Evolutionary conservation across 2,888 invertebrate species (phyloP).

Genomic region (Thera britannica): DNA sequence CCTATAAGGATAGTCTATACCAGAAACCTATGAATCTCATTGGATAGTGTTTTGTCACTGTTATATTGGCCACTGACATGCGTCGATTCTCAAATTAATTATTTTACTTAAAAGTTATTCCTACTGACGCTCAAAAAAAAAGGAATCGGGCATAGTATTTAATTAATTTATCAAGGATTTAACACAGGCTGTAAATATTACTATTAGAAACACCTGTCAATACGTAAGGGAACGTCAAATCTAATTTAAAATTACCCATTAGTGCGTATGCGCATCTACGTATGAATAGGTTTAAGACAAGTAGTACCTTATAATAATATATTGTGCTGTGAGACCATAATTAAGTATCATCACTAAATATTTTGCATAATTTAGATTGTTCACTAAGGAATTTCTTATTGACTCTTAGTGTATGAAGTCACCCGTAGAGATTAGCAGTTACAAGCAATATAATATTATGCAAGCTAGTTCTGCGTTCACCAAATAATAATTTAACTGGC

Average conservation of each 20-base stretch:
- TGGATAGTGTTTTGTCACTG: background rate
- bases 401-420: conserved; percentile 10
- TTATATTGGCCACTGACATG: background rate
- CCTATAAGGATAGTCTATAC: background rate
- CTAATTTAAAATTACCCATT: background rate
- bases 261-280: conserved; percentile 38
- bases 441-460: conserved; percentile 3
- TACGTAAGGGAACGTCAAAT: conserved; percentile 54
- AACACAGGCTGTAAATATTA: conserved; percentile 55
- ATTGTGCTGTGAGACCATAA: conserved; percentile 66
- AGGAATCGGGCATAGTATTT: conserved; percentile 35
- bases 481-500: background rate
- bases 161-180: conserved; percentile 30
- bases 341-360: conserved; percentile 50
- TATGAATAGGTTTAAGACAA: conserved; percentile 27
- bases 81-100: no score
- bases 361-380: conserved; percentile 51
- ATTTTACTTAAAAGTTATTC: background rate
- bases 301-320: conserved; percentile 45
- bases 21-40: background rate
- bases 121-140: background rate
- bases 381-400: conserved; percentile 13
- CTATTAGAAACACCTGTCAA: conserved; percentile 56
- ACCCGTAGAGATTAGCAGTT: conserved; percentile 34
- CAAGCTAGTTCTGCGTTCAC: conserved; percentile 12